Evolutionary conservation across 2,113 vertebrate species (phyloP).

Genomic region (Podiceps cristatus): DNA sequence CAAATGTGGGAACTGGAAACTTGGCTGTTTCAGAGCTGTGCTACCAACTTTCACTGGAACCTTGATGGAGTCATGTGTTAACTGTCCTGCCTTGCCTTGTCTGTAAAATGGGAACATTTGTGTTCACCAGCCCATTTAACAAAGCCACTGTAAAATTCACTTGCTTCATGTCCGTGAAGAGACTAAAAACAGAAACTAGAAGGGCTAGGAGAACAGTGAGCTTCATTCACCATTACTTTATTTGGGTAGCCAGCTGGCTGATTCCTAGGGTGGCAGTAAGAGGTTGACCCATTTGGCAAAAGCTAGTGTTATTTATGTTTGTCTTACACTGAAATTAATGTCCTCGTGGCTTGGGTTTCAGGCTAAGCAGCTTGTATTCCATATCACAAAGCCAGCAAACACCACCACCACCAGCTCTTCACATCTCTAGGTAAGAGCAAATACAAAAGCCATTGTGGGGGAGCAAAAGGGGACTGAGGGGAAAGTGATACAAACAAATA

Average conservation of each 20-base stretch:
- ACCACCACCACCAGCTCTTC: neutral
- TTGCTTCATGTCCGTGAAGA: neutral
- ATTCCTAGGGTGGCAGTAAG: constrained; percentile 17
- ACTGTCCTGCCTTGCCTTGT: neutral
- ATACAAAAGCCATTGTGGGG: neutral
- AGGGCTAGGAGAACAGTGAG: neutral
- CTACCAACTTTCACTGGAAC: neutral
- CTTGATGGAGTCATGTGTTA: neutral
- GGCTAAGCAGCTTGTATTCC: neutral
- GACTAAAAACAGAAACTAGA: neutral
- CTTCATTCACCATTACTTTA: constrained; percentile 27
- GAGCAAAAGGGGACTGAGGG: fast-evolving
- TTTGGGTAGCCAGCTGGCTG: constrained; percentile 18
- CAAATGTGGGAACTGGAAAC: neutral
- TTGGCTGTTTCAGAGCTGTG: neutral
- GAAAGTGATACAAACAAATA: neutral
- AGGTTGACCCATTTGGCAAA: constrained; percentile 45
- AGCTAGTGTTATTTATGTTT: constrained; percentile 32
- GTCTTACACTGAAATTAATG: neutral
- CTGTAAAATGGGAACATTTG: constrained; percentile 1
- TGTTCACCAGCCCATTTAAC: neutral
- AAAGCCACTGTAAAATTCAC: neutral
- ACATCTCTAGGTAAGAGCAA: neutral
- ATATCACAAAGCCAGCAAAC: constrained; percentile 17
- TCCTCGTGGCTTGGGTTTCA: neutral